Percentiles rank a stretch among this genome's conserved stretches.
phyloP scores from a whole-genome alignment of 2,113 vertebrate species.

The Dascyllus trimaculatus region DNA sequence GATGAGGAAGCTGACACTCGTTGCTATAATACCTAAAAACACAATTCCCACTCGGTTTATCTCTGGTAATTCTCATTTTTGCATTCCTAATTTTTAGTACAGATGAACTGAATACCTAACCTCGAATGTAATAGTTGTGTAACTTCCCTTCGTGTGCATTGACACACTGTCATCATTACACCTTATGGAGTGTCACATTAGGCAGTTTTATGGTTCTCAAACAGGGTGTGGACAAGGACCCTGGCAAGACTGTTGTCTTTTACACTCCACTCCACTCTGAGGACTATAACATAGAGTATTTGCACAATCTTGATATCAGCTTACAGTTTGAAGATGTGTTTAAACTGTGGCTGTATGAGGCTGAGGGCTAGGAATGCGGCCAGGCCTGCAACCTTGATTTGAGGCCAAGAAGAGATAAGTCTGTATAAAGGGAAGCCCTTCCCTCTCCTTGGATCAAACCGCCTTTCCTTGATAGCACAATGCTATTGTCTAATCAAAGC shows the following conservation, averaged over 20 bases:
- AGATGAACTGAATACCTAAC: no score
- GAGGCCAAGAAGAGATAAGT: constrained; percentile 57
- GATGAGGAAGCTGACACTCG: constrained; percentile 30
- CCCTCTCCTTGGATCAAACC: constrained; percentile 30
- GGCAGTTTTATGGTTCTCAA: no score
- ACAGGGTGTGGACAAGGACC: constrained; percentile 36
- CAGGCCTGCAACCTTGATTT: constrained; percentile 54
- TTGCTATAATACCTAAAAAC: not conserved
- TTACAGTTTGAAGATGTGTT: constrained; percentile 25
- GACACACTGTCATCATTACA: no score
- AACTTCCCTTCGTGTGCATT: no score
- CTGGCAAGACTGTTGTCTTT: not conserved
- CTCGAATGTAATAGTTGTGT: no score
- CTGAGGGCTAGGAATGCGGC: constrained; percentile 31
- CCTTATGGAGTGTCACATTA: no score
- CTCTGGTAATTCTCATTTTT: no score
- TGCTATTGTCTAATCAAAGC: constrained; percentile 34
- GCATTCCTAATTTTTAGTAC: no score
- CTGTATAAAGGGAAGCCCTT: constrained; percentile 68
- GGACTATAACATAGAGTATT: not conserved
- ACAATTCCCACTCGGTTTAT: not conserved
- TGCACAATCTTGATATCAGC: not conserved
- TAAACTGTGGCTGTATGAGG: constrained; percentile 2
- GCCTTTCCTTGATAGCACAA: constrained; percentile 32
- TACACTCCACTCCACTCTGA: not conserved